Conservation (phyloP, 1,140 invertebrate species). For the Lamellibrachia luymesi region DNA sequence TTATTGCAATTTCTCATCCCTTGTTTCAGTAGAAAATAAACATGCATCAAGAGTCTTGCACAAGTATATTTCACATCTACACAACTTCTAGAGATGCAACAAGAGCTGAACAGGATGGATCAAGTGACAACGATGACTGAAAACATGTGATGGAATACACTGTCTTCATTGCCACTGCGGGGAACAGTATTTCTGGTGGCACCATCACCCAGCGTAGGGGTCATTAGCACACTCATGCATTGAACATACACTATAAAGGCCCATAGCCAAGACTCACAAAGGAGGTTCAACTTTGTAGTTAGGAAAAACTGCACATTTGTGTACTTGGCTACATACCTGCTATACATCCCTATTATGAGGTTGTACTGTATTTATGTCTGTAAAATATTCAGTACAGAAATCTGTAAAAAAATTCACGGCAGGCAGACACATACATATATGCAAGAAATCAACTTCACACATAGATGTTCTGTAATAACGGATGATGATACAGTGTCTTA, state of each 20-base stretch:
- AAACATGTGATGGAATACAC: background rate
- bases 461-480: no score
- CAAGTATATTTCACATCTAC: background rate
- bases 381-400: background rate
- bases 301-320: background rate
- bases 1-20: background rate
- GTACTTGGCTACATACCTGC: background rate
- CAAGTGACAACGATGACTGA: background rate
- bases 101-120: background rate
- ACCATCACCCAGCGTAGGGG: background rate
- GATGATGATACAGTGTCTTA: background rate
- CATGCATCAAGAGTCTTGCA: background rate
- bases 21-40: background rate
- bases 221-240: background rate
- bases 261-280: background rate
- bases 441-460: no score
- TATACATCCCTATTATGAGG: no score
- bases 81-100: background rate
- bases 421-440: no score
- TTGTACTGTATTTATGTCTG: no score
- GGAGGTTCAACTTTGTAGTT: background rate
- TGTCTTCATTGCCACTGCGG: background rate
- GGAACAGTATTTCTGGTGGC: background rate
- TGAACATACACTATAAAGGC: background rate
- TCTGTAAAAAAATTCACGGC: background rate